Conservation (phyloP, 2,797 vertebrate genomes). For the Picus viridis region DNA sequence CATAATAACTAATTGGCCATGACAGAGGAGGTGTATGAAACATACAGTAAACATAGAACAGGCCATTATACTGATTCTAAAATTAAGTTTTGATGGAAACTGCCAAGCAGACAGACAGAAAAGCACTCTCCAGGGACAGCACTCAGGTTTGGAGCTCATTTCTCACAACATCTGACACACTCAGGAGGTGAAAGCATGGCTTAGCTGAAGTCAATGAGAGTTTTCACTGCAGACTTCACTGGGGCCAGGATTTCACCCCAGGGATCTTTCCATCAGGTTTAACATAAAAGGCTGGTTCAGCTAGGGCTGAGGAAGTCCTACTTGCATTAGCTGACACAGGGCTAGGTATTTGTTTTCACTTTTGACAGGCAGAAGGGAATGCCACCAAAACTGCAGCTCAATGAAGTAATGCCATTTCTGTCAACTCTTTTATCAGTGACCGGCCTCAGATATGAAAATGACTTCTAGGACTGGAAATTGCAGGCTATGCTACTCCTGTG, state of each 20-base stretch:
- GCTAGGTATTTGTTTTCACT: neutral
- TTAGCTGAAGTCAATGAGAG: neutral
- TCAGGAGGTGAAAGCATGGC: neutral
- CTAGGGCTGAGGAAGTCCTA: neutral
- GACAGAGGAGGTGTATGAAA: neutral
- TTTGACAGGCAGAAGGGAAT: neutral
- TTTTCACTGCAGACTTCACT: neutral
- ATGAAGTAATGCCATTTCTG: neutral
- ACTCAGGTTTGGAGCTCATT: neutral
- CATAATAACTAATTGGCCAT: neutral
- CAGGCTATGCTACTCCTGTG: neutral
- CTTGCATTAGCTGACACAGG: neutral
- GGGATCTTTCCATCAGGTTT: neutral
- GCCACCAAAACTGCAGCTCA: neutral
- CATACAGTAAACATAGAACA: slow-evolving; percentile 8
- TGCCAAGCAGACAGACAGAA: slow-evolving; percentile 2
- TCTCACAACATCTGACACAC: neutral
- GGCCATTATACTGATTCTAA: slow-evolving; percentile 17
- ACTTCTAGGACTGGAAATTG: neutral
- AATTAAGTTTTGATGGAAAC: slow-evolving; percentile 37
- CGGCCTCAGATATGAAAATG: neutral
- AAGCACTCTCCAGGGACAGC: slow-evolving; percentile 23
- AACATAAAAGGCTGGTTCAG: neutral
- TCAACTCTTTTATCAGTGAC: neutral
- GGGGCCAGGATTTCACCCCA: neutral